Evolutionary conservation across 2,888 invertebrate species (phyloP), one percentile per base, ranked within the genome.

Genomic region (Pheosia tremula): DNA sequence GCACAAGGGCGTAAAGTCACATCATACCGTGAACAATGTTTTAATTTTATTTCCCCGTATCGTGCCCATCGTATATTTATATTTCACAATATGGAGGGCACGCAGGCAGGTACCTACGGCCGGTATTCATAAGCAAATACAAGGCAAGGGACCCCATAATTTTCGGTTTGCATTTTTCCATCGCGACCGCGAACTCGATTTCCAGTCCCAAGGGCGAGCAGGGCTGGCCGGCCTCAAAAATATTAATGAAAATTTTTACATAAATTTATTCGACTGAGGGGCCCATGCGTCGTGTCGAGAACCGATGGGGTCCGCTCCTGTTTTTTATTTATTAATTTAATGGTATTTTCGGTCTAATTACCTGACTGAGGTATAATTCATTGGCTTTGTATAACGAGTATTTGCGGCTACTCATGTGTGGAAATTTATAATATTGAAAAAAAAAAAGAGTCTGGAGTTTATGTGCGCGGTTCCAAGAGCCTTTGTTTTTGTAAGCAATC

Each of bases 181-280:
- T 93, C 90, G 91, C 89, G 86, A 91, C 93, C 92, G 89, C 93
- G 93, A 91, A 91, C 92, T 90, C 91, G 91, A 91, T 91, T 91
- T 86, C 82, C 87, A 87, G 85, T 93, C 93, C 93, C 93, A 90
- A 87, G 93, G 93, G 93, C 91, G 85, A 83, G 77, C 90, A 24
- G 24, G 91, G 88, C 86, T 91, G 90, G 84, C 84, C 90, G 90
- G 91, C 89, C 90, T 91, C 91, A 89, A 92, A 93, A 93, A 93
- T 93, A 93, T 93, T 93, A 93, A 93, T 93, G 93, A 93, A 93
- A 93, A 90, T 91, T 93, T 93, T 93, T 93, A 93, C 93, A 93
- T 93, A 93, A 93, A 93, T 93, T 93, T 93, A 93, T 93, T 90
- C 91, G 89, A 88, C 86, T 87, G 90, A 91, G 91, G 92, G 93